Conservation (phyloP, 2,113 vertebrate genomes). For the Urocolius indicus region DNA sequence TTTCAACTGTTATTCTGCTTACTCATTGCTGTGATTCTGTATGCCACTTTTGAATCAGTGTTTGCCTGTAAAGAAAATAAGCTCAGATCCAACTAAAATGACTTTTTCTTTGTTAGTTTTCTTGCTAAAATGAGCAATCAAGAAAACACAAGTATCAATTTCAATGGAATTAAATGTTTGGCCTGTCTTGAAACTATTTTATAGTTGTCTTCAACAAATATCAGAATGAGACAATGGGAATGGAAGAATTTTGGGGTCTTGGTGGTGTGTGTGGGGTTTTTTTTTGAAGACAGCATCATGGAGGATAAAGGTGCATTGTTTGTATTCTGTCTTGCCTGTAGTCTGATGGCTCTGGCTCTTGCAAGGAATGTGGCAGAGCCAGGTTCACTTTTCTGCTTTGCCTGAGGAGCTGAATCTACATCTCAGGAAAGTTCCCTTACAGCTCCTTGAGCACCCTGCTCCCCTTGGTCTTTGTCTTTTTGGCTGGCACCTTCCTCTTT, state of each 20-base stretch:
- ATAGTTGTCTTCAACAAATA: not conserved
- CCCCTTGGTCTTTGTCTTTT: not conserved
- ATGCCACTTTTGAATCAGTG: not conserved
- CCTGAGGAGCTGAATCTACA: constrained; percentile 27
- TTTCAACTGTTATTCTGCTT: not conserved
- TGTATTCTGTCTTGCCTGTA: not conserved
- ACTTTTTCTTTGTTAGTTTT: not conserved
- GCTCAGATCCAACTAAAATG: not conserved
- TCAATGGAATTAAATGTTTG: not conserved
- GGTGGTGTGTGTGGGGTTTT: not conserved
- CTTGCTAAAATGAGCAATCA: not conserved
- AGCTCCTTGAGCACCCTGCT: not conserved
- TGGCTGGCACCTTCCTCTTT: not conserved
- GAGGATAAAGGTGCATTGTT: not conserved
- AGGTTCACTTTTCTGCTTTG: constrained; percentile 31
- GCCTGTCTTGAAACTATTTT: not conserved
- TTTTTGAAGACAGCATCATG: not conserved
- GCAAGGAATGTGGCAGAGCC: constrained; percentile 58
- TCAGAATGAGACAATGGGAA: not conserved
- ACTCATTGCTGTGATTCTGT: not conserved
- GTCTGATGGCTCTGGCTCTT: constrained; percentile 24
- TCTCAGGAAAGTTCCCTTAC: not conserved
- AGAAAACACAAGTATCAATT: not conserved
- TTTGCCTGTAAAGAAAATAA: not conserved
- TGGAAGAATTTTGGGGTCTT: not conserved